Conservation (phyloP, 2,113 vertebrate genomes). For the Phasianus colchicus region DNA sequence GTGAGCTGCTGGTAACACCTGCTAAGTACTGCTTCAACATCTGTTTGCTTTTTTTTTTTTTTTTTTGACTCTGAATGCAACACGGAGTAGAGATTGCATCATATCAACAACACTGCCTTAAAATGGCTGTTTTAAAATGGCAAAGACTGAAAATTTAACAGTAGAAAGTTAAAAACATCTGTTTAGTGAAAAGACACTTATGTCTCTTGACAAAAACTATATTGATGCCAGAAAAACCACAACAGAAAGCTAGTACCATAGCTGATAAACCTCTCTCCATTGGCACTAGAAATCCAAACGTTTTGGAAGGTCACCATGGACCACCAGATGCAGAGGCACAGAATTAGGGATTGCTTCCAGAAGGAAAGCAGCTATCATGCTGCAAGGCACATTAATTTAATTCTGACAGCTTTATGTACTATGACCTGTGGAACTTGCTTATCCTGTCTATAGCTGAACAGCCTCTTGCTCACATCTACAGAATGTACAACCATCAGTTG, state of each 20-base stretch:
- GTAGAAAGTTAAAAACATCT: neutral
- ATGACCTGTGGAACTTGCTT: neutral
- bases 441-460: neutral
- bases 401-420: neutral
- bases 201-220: neutral
- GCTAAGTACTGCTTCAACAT: neutral
- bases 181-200: neutral
- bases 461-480: neutral
- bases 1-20: neutral
- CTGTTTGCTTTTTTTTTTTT: neutral
- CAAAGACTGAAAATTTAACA: neutral
- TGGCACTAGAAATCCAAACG: neutral
- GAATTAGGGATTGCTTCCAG: neutral
- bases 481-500: neutral
- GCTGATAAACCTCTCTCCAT: neutral
- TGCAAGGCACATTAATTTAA: neutral
- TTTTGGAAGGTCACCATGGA: neutral
- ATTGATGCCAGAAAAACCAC: neutral
- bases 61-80: neutral
- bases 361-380: neutral
- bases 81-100: conserved; percentile 8
- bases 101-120: neutral
- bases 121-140: neutral
- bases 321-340: neutral
- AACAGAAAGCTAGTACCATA: neutral